Evolutionary conservation across 2,797 vertebrate species (phyloP).

Genomic region (Trematomus bernacchii): DNA sequence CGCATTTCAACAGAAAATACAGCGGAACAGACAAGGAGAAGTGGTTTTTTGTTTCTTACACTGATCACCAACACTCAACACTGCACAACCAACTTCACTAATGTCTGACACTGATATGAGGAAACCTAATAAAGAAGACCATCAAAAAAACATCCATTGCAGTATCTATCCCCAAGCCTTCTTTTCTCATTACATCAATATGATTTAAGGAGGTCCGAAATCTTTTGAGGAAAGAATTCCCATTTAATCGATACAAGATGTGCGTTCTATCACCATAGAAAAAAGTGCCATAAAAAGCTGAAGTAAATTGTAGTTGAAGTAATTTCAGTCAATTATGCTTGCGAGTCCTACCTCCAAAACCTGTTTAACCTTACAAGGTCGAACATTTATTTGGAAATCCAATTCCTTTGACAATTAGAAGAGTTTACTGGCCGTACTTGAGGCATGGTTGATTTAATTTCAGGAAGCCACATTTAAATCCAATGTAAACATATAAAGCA

Average conservation of each 20-base stretch:
- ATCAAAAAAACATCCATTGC: slow-evolving; percentile 7
- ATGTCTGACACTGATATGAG: slow-evolving; percentile 43
- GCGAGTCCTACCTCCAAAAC: slow-evolving; percentile 22
- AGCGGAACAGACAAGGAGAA: neutral
- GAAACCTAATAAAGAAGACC: slow-evolving; percentile 35
- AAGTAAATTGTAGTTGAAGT: slow-evolving; percentile 51
- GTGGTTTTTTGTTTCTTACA: neutral
- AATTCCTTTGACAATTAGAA: slow-evolving; percentile 34
- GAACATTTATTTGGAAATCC: slow-evolving; percentile 44
- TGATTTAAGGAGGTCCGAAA: slow-evolving; percentile 54
- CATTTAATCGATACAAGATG: slow-evolving; percentile 60
- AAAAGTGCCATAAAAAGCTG: slow-evolving; percentile 68
- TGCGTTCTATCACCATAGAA: slow-evolving; percentile 57
- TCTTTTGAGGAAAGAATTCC: slow-evolving; percentile 65
- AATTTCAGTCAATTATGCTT: slow-evolving; percentile 56
- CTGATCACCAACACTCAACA: neutral
- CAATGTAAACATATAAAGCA: neutral
- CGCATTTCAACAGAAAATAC: neutral
- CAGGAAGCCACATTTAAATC: slow-evolving; percentile 12
- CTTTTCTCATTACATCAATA: slow-evolving; percentile 37
- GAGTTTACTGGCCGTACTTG: slow-evolving; percentile 4
- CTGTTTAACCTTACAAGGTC: slow-evolving; percentile 56
- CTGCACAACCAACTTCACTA: slow-evolving; percentile 33
- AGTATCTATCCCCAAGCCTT: slow-evolving; percentile 10
- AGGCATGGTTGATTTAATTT: neutral